A percentile compares a stretch with the other conserved stretches of the same genome.
These are phyloP conservation scores for Copsychus sechellarum DNA, from an alignment of 2,113 vertebrate species.

Conservation along the genomic window DNA sequence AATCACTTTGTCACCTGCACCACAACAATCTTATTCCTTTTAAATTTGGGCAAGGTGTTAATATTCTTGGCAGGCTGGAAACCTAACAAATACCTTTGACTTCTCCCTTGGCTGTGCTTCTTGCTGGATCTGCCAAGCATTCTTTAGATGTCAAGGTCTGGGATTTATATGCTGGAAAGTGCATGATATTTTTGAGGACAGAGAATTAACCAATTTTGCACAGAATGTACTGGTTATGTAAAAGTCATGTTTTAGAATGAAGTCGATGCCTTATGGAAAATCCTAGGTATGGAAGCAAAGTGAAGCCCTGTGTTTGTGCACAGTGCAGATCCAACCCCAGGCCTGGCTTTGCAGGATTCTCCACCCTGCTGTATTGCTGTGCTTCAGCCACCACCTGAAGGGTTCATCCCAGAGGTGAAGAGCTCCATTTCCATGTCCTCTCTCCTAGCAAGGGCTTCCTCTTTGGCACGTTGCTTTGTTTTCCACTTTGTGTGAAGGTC, in stretches of 20 bases:
- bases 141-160: slow-evolving; percentile 68
- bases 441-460: neutral
- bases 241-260: neutral
- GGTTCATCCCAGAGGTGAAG: neutral
- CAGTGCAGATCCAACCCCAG: neutral
- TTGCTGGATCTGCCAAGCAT: slow-evolving; percentile 70
- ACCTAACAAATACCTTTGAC: slow-evolving; percentile 63
- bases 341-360: neutral
- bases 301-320: neutral
- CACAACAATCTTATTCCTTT: slow-evolving; percentile 14
- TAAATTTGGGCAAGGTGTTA: slow-evolving; percentile 65
- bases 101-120: slow-evolving; percentile 68
- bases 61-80: slow-evolving; percentile 59
- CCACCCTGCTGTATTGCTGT: neutral
- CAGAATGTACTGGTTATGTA: slow-evolving; percentile 4
- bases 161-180: slow-evolving; percentile 70
- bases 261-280: neutral
- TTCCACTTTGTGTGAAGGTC: neutral
- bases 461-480: neutral
- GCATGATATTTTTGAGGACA: slow-evolving; percentile 43
- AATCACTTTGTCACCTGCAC: neutral
- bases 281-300: neutral
- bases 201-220: slow-evolving; percentile 39
- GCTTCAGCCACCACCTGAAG: neutral
- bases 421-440: neutral